Evolutionary conservation across 2,797 vertebrate species (phyloP), one percentile per base, ranked within the genome.

Genomic region (Meriones psammophilus): DNA sequence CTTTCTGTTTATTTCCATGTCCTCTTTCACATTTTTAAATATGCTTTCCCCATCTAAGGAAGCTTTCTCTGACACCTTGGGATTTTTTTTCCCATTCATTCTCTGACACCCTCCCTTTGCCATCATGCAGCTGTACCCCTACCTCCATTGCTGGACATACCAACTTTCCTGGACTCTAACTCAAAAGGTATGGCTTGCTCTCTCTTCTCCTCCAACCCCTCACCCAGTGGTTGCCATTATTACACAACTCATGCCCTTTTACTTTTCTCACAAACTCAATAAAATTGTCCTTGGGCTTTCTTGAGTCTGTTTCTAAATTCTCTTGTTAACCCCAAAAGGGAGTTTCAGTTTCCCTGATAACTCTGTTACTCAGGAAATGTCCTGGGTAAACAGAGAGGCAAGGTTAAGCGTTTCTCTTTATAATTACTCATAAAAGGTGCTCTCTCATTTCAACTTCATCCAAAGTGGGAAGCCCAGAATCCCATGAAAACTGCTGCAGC

Each of bases 51-150:
- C 30, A 36, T 9, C 64, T 54, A 54, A 54, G 12, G 1, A 13
- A 39, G 5, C 8, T 87, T 58, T 60, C 3, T 8, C 14, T 30
- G 5, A 39, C 26, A 30, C 69, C 30, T 54, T 73, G 22, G 14
- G 14, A 36, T 36, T 81, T 36, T 22, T 46, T 73, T 5, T 26
- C 28, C 26, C 33, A 36, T 56, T 28, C 8, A 1, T 71, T 58
- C 50, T 39, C 30, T 73, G 69, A 50, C 10, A 6, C 15, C n/a
- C 5, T 20, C 5, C 10, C 5, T 17, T 66, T 46, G 28, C 64
- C 50, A 39, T 1, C 2, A 1, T 10, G 33, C 4, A 50, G 7
- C 13, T n/a, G 13, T 9, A 24, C 22, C 17, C 30, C 13, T 7
- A 86, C 1, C 6, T 56, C 13, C 66, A 36, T 10, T 54, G 22